Base-by-base conservation (phyloP, 1,140 invertebrate genomes). In the Phymorhynchus buccinoides region DNA sequence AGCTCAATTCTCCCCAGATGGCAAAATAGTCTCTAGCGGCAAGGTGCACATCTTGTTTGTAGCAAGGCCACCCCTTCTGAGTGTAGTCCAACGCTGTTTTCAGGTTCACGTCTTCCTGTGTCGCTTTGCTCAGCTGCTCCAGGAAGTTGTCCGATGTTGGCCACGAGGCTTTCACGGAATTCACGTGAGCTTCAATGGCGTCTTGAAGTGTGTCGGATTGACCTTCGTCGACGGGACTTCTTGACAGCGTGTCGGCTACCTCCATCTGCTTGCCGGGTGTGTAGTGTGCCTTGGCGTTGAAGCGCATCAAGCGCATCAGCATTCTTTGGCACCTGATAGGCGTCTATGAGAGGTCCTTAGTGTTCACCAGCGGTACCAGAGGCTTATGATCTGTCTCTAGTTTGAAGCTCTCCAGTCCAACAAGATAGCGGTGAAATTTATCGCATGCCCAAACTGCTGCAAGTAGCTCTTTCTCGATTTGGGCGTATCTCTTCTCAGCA, bases 401-500 rank as follows among this genome's bases (percentile, higher is more conserved):
- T 93, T 71, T 73, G 39, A 90, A 86, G 12, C 56, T 77, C 4
- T 89, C 85, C 30, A 88, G 89, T 75, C 93, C 94, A 86, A 89
- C 93, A 7, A 95, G 80, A 88, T 94, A 95, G 66, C 94, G 86
- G 27, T 93, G 89, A 90, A 95, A 95, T 89, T 94, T 94, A 79
- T 92, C 91, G n/a, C 95, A 92, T 3, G 92, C 93, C 89, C 92
- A 95, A 0, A 95, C 86, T n/a, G 94, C 90, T 7, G 93, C 93
- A 35, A 94, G 88, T 7, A 91, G 94, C 91, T 95, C 94, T 89
- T 93, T 94, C 73, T 95, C 94, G 39, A 95, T 93, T 86, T 94
- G 93, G 16, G 92, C 88, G 78, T 95, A 95, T 75, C 92, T 94
- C 86, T 89, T 86, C 87, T 95, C 56, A 6, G 12, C 56, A 6